phyloP scores from a whole-genome alignment of 2,113 vertebrate genomes.

The Gadus chalcogrammus region DNA sequence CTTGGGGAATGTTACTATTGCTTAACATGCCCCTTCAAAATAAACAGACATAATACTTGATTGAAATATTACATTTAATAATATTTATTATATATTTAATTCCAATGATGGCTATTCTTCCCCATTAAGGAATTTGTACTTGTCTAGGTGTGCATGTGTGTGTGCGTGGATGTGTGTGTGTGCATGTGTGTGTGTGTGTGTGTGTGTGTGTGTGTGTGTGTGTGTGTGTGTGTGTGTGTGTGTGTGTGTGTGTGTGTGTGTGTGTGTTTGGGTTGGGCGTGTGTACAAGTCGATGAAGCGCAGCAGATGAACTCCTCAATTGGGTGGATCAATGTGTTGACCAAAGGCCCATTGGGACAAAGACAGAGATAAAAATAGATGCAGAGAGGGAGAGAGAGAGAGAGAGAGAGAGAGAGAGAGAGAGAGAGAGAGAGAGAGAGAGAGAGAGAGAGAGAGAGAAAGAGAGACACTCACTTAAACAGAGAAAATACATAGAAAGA shows the following conservation, averaged over 20 bases:
- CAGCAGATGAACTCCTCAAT: slow-evolving; percentile 67
- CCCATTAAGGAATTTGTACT: too few species aligned
- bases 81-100: too few species aligned
- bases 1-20: too few species aligned
- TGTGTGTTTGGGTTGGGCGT: slow-evolving; percentile 25
- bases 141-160: too few species aligned
- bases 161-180: too few species aligned
- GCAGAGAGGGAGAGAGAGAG: slow-evolving; percentile 33
- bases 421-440: slow-evolving; percentile 16
- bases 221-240: slow-evolving; percentile 6
- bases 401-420: not conserved
- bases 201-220: too few species aligned
- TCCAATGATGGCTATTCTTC: too few species aligned
- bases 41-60: too few species aligned
- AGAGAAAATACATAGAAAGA: slow-evolving; percentile 4
- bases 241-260: slow-evolving; percentile 5
- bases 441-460: slow-evolving; percentile 42
- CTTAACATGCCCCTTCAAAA: too few species aligned
- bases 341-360: slow-evolving; percentile 58
- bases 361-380: slow-evolving; percentile 68
- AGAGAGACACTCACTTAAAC: not conserved
- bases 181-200: too few species aligned
- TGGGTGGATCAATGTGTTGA: slow-evolving; percentile 69
- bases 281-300: slow-evolving; percentile 49
- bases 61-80: too few species aligned